Evolutionary conservation across 2,797 vertebrate species (phyloP).

Genomic region (Sebastiscus tertius): DNA sequence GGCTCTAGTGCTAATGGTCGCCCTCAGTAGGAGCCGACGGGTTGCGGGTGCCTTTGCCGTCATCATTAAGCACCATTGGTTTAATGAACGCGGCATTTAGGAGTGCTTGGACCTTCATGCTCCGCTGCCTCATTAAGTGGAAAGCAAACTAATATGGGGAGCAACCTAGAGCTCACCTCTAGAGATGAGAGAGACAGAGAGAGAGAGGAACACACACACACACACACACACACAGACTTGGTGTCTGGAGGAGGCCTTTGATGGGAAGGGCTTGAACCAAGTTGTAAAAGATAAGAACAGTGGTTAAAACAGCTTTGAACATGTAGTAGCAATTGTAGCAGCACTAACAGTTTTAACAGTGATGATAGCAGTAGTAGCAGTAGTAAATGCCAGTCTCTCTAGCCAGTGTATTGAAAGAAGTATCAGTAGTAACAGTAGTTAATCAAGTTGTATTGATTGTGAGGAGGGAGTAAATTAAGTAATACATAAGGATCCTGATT

Average conservation of each 20-base stretch:
- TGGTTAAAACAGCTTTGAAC: neutral
- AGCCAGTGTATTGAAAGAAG: neutral
- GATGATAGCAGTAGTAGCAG: neutral
- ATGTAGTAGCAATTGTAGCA: neutral
- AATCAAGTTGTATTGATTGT: neutral
- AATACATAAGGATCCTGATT: neutral
- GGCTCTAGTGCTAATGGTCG: constrained; percentile 74
- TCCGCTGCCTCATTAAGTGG: constrained; percentile 84
- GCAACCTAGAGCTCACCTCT: constrained; percentile 87
- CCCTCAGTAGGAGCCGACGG: constrained; percentile 77
- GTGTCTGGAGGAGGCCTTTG: constrained; percentile 33
- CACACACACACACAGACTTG: neutral
- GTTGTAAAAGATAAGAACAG: constrained; percentile 28
- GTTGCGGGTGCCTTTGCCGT: constrained; percentile 81
- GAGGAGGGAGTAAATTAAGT: neutral
- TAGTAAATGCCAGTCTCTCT: neutral
- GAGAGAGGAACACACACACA: neutral
- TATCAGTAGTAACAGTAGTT: neutral
- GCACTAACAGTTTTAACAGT: neutral
- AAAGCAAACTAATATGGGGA: constrained; percentile 84
- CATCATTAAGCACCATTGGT: constrained; percentile 85
- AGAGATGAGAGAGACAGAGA: constrained; percentile 56
- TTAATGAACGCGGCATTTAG: constrained; percentile 86
- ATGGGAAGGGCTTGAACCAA: constrained; percentile 22
- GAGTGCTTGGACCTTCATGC: constrained; percentile 87